A percentile compares a stretch with the other conserved stretches of the same genome.
phyloP scores from a whole-genome alignment of 2,888 invertebrate species.

The Sussaba pulchella region DNA sequence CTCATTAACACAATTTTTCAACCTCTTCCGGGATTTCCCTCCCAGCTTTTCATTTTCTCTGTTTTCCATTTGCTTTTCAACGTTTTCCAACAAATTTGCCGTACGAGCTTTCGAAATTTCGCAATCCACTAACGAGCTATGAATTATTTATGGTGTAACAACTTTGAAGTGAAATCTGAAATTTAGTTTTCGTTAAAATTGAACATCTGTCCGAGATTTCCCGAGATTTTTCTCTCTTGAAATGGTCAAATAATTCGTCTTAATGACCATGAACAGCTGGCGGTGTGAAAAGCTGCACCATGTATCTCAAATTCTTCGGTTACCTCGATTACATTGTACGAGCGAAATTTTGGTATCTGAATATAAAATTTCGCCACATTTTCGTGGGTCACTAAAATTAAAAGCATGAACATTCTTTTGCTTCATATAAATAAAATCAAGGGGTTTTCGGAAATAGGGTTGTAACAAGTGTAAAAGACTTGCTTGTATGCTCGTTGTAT shows the following conservation, averaged over 20 bases:
- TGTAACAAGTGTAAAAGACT: neutral
- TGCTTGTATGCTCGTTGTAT: too few species aligned
- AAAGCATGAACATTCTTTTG: neutral
- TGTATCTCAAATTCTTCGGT: too few species aligned
- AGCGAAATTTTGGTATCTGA: neutral
- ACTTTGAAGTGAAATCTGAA: neutral
- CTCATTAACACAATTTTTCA: conserved; percentile 28
- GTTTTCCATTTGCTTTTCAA: neutral
- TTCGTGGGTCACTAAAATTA: neutral
- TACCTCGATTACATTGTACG: too few species aligned
- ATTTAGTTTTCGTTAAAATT: neutral
- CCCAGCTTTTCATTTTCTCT: neutral
- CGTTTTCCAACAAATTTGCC: neutral
- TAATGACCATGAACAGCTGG: too few species aligned
- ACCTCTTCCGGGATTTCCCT: neutral
- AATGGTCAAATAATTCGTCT: neutral
- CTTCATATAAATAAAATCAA: neutral
- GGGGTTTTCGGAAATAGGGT: neutral
- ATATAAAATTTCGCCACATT: too few species aligned
- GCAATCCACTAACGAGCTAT: neutral
- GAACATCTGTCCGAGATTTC: neutral
- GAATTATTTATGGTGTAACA: neutral
- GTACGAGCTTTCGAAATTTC: neutral
- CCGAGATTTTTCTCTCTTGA: neutral
- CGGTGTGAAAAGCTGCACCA: too few species aligned